phyloP scores from a whole-genome alignment of 2,113 vertebrate species.

The Rissa tridactyla region DNA sequence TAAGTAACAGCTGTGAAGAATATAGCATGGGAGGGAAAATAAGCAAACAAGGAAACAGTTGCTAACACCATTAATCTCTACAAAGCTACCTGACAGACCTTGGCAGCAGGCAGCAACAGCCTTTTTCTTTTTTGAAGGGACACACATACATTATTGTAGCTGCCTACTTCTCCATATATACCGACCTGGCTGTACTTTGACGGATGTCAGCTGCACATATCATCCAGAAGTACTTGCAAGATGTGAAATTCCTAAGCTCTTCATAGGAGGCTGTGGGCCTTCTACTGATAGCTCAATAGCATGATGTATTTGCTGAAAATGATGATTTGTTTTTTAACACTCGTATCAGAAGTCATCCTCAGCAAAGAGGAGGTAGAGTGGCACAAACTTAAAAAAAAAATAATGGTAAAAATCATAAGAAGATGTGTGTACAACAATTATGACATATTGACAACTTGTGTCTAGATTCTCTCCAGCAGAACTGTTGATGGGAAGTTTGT shows the following conservation, averaged over 20 bases:
- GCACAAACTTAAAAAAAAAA: not conserved
- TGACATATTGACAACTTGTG: accelerated
- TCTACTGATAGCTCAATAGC: not conserved
- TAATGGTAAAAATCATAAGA: not conserved
- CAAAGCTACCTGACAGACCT: not conserved
- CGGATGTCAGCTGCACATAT: not conserved
- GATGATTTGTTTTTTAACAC: not conserved
- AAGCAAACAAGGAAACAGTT: not conserved
- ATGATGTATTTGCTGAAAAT: not conserved
- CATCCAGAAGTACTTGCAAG: not conserved
- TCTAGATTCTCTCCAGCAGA: not conserved
- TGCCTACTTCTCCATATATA: not conserved
- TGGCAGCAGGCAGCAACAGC: not conserved
- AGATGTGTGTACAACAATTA: not conserved
- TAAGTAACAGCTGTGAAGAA: not conserved
- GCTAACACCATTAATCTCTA: not conserved
- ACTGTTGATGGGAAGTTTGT: not conserved
- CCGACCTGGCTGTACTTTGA: not conserved
- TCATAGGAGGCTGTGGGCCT: not conserved
- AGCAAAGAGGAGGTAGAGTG: not conserved
- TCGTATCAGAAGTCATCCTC: not conserved
- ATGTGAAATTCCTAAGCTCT: not conserved
- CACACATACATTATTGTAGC: not conserved
- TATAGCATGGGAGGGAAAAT: not conserved
- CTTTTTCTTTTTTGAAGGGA: not conserved